A percentile compares a stretch with the other conserved stretches of the same genome.
These are phyloP conservation scores for Clarias magur DNA, from an alignment of 2,113 vertebrate genomes.

Conservation along the genomic window DNA sequence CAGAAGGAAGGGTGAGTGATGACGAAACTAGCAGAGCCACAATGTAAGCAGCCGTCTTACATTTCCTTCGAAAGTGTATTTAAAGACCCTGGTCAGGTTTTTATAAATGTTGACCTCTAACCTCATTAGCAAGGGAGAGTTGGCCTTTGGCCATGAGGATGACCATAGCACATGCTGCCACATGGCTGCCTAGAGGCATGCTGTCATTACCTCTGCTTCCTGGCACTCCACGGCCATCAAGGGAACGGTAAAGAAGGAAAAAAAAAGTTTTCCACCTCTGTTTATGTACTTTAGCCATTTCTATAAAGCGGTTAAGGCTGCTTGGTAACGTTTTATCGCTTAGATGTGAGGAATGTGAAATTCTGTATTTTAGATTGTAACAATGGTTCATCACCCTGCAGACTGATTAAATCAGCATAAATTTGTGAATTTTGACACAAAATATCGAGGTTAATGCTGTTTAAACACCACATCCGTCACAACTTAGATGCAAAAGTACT, in stretches of 20 bases:
- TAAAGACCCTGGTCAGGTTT: conserved; percentile 35
- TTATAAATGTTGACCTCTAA: conserved; percentile 48
- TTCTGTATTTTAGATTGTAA: conserved; percentile 6
- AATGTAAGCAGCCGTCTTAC: conserved; percentile 44
- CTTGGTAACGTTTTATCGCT: not conserved
- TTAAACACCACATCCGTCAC: not conserved
- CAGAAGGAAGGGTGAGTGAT: not conserved
- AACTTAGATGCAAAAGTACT: not conserved
- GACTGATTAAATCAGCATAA: not conserved
- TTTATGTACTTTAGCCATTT: not conserved
- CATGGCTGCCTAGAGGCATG: conserved; percentile 31
- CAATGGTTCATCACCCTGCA: not conserved
- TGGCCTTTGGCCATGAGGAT: conserved; percentile 26
- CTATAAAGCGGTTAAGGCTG: not conserved
- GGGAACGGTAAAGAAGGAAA: conserved; percentile 37
- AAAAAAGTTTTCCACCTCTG: conserved; percentile 19
- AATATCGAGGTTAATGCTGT: not conserved
- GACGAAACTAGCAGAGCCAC: conserved; percentile 35
- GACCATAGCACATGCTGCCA: conserved; percentile 35
- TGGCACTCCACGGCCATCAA: conserved; percentile 2
- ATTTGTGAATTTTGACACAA: not conserved
- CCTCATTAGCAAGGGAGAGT: conserved; percentile 49
- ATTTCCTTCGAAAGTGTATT: conserved; percentile 44
- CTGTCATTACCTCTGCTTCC: conserved; percentile 36
- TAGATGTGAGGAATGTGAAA: not conserved